These are phyloP conservation scores for Philopedon plagiatum DNA, from an alignment of 2,888 invertebrate species.

Conservation along the genomic window DNA sequence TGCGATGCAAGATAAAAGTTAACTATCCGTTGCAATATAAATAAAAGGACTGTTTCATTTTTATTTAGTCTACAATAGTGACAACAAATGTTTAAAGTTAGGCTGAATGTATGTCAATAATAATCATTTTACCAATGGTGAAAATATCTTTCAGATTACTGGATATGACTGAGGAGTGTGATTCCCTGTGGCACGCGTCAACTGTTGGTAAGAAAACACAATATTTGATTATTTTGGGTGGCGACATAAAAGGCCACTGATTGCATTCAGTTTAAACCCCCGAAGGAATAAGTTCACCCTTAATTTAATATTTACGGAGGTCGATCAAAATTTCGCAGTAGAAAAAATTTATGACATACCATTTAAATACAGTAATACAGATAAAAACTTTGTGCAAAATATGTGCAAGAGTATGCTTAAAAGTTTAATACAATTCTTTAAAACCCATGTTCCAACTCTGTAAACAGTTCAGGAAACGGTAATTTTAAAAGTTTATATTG, in stretches of 20 bases:
- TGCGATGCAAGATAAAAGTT: no score
- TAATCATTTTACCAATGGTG: conserved; percentile 2
- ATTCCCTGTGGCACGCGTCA: conserved; percentile 49
- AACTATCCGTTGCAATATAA: no score
- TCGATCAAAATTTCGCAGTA: not conserved
- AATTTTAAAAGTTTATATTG: no score
- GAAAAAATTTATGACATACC: not conserved
- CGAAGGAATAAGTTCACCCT: not conserved
- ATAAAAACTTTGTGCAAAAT: no score
- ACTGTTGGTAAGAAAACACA: conserved; percentile 54
- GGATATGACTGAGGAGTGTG: conserved; percentile 47
- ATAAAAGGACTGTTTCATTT: no score
- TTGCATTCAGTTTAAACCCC: conserved; percentile 62
- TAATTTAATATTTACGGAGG: not conserved
- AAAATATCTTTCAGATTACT: conserved; percentile 13
- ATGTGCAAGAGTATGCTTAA: no score
- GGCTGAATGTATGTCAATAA: no score
- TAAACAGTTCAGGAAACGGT: no score
- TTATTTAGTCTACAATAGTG: no score
- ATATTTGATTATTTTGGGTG: conserved; percentile 65
- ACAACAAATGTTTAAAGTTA: no score
- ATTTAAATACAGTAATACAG: not conserved
- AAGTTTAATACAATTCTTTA: no score
- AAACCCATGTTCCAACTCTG: no score
- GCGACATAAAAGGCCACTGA: conserved; percentile 64